Evolutionary conservation across 2,888 invertebrate genomes (phyloP).

Genomic region (Pristionchus arcanus): DNA sequence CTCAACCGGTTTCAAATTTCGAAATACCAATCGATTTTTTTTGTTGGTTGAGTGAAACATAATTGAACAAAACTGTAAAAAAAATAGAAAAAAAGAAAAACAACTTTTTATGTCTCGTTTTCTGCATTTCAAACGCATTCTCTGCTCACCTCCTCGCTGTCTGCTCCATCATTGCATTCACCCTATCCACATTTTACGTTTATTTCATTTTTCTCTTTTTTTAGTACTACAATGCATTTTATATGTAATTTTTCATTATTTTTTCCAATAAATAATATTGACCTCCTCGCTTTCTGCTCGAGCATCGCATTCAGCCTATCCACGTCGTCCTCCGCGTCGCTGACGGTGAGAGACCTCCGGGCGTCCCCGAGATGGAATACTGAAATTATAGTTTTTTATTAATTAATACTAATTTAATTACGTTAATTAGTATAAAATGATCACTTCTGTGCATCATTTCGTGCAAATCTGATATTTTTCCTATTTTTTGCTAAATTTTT

Average conservation of each 20-base stretch:
- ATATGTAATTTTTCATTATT: no score
- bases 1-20: no score
- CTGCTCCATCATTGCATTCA: background rate
- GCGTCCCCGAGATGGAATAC: constrained; percentile 40
- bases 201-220: no score
- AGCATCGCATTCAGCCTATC: background rate
- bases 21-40: no score
- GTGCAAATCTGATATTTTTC: no score
- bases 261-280: background rate
- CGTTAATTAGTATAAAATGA: background rate
- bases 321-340: constrained; percentile 35
- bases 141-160: background rate
- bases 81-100: no score
- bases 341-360: background rate
- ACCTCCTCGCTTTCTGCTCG: constrained; percentile 1
- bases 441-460: no score
- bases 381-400: background rate
- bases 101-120: no score
- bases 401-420: background rate
- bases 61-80: no score
- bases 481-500: background rate
- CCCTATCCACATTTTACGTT: background rate
- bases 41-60: no score
- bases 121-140: no score
- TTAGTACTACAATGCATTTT: no score